Conservation (phyloP, 2,888 invertebrate species). For the Hedychridium roseum region DNA sequence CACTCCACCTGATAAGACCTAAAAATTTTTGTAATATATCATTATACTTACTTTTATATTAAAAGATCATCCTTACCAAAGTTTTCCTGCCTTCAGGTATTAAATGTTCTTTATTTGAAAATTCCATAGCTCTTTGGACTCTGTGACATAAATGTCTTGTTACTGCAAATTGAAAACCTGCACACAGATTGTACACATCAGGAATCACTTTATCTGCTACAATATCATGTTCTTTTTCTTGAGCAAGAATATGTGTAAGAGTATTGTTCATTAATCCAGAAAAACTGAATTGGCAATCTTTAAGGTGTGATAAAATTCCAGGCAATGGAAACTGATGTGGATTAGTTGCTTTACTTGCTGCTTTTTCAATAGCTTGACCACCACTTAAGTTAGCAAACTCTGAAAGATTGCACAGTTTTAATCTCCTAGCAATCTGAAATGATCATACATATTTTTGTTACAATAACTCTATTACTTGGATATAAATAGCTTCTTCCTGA, state of each 20-base stretch:
- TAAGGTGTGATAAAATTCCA: slow-evolving; percentile 70
- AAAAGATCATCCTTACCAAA: slow-evolving; percentile 64
- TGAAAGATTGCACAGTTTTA: slow-evolving; percentile 82
- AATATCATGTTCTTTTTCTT: slow-evolving; percentile 70
- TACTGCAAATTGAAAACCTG: slow-evolving; percentile 79
- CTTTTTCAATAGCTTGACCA: slow-evolving; percentile 85
- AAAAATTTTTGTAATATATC: slow-evolving; percentile 6
- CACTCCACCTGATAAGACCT: slow-evolving; percentile 94
- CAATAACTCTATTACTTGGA: slow-evolving; percentile 6
- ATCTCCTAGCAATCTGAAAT: slow-evolving; percentile 76
- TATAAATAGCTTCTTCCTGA: slow-evolving; percentile 49
- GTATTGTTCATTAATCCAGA: slow-evolving; percentile 79
- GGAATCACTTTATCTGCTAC: slow-evolving; percentile 78
- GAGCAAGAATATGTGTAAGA: slow-evolving; percentile 65
- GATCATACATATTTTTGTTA: not conserved
- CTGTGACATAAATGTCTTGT: slow-evolving; percentile 83
- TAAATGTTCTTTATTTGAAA: slow-evolving; percentile 69
- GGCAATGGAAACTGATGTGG: slow-evolving; percentile 73
- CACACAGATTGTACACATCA: slow-evolving; percentile 83
- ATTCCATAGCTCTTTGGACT: slow-evolving; percentile 85
- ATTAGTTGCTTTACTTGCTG: slow-evolving; percentile 75
- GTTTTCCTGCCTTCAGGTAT: slow-evolving; percentile 69
- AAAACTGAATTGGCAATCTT: slow-evolving; percentile 92
- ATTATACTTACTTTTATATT: slow-evolving; percentile 2
- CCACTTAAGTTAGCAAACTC: slow-evolving; percentile 80